Conservation (phyloP, 2,888 invertebrate species). For the Drosophila pseudotakahashii region DNA sequence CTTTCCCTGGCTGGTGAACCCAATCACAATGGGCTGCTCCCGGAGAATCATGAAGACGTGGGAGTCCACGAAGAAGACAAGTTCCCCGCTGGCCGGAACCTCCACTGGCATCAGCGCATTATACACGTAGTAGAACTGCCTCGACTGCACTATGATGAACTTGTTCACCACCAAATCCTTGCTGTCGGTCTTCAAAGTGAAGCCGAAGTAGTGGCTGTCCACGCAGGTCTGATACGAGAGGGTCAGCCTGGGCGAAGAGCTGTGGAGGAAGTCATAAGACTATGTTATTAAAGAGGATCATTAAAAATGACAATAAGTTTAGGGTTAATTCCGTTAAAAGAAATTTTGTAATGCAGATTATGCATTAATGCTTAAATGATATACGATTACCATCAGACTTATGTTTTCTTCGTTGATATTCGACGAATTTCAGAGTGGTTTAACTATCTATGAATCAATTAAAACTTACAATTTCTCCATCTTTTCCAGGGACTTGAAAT, state of each 20-base stretch:
- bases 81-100: constrained; percentile 49
- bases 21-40: constrained; percentile 80
- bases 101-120: constrained; percentile 69
- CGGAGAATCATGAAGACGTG: constrained; percentile 76
- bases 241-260: constrained; percentile 61
- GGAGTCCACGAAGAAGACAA: constrained; percentile 78
- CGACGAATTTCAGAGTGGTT: too few relatives aligned
- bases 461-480: constrained; percentile 66
- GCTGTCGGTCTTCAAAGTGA: constrained; percentile 67
- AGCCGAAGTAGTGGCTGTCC: constrained; percentile 80
- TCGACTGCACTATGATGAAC: constrained; percentile 79
- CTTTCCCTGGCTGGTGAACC: constrained; percentile 51
- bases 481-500: constrained; percentile 72
- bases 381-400: too few relatives aligned
- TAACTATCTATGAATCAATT: too few relatives aligned
- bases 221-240: constrained; percentile 77
- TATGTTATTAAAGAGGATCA: too few relatives aligned
- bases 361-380: too few relatives aligned
- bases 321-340: too few relatives aligned
- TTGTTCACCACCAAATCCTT: constrained; percentile 76
- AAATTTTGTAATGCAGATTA: too few relatives aligned
- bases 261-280: too few relatives aligned
- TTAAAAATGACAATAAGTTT: too few relatives aligned
- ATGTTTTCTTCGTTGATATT: too few relatives aligned
- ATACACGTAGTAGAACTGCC: constrained; percentile 76